Base-by-base conservation (phyloP, 1,140 invertebrate genomes). In the Triops longicaudatus region DNA sequence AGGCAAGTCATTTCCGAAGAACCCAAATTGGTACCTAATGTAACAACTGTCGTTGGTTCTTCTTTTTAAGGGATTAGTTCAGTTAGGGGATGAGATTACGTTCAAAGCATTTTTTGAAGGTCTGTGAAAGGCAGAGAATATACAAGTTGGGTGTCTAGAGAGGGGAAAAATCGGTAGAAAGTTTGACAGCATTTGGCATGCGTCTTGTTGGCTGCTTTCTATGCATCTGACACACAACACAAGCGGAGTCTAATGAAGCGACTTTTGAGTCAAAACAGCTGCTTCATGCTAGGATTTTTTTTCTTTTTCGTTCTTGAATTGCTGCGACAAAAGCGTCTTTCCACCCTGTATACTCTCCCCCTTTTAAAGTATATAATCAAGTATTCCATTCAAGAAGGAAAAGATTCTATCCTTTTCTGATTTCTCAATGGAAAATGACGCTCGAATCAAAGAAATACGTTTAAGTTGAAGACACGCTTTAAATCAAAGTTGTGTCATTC, bases 141-240 rank as follows among this genome's bases (percentile, higher is more conserved):
- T 6, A 63, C n/a, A 63, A 14, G 7, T 63, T 0, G 1, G n/a
- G n/a, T 7, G n/a, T n/a, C 14, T 6, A 17, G 4, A 10, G 22
- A 22, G 50, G 14, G 50, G 22, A 63, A 63, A 63, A 63, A 63
- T 63, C 50, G 17, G 22, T 37, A 63, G 50, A 63, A 17, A 63
- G n/a, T 63, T 63, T 63, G 50, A 63, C 50, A 63, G 50, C 50
- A 63, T 63, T 63, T 63, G 50, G 50, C 50, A 63, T 63, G 50
- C 50, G 50, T 63, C 50, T 22, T 63, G 14, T 63, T 63, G 31
- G 31, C 50, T 63, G 50, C 50, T 63, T 63, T 63, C 50, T 12
- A 63, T 63, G 50, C 50, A 63, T 63, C 50, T 63, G 50, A 63
- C 50, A 63, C 31, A 37, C 50, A 63, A 63, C 50, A 63, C 50